phyloP scores from a whole-genome alignment of 2,797 vertebrate species.

The Varecia variegata region DNA sequence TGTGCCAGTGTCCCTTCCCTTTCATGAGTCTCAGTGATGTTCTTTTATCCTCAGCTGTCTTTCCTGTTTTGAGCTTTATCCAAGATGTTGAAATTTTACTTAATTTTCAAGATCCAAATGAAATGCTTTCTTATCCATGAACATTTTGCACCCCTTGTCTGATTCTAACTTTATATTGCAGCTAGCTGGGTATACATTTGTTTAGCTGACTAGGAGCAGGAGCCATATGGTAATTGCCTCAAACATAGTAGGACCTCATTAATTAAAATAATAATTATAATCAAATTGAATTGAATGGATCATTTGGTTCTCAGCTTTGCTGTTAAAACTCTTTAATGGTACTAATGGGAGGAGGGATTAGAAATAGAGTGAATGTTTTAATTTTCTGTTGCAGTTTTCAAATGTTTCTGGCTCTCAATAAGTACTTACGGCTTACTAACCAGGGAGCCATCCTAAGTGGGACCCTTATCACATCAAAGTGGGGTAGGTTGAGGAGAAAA shows the following conservation, averaged over 20 bases:
- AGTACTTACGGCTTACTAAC: neutral
- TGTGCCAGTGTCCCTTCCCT: neutral
- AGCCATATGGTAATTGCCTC: neutral
- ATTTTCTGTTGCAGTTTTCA: neutral
- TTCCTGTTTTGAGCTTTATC: neutral
- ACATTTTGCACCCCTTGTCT: neutral
- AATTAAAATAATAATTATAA: conserved; percentile 22
- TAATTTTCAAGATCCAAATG: neutral
- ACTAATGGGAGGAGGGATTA: neutral
- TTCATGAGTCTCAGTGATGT: neutral
- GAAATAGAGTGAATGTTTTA: neutral
- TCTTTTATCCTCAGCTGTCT: neutral
- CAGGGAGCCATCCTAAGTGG: neutral
- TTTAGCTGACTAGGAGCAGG: neutral
- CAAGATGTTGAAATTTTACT: neutral
- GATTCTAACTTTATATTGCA: neutral
- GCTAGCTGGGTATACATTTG: neutral
- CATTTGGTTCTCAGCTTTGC: neutral
- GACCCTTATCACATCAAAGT: neutral
- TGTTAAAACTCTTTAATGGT: neutral
- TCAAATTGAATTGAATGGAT: neutral
- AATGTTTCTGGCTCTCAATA: neutral
- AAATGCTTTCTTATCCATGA: neutral
- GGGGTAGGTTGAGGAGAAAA: neutral
- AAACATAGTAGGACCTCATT: conserved; percentile 43